phyloP scores from a whole-genome alignment of 2,797 vertebrate species.

The Phylloscopus collybita region DNA sequence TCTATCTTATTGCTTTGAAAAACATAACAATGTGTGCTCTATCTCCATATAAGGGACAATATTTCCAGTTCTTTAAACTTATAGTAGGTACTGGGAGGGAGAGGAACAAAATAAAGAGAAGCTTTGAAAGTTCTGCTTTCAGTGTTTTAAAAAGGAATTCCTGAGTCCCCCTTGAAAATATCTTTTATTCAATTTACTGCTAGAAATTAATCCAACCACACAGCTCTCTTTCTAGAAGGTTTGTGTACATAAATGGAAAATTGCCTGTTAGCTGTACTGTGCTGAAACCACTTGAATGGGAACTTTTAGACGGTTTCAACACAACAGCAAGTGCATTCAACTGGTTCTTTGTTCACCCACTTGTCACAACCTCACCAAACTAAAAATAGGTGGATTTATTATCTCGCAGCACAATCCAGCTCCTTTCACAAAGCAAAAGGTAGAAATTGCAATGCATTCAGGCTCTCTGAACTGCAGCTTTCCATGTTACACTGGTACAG shows the following conservation, averaged over 20 bases:
- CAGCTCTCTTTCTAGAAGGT: slow-evolving; percentile 65
- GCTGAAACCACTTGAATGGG: slow-evolving; percentile 62
- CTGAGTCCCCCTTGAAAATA: slow-evolving; percentile 36
- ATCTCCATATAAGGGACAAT: not conserved
- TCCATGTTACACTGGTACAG: slow-evolving; percentile 60
- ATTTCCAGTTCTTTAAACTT: slow-evolving; percentile 50
- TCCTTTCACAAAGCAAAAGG: slow-evolving; percentile 65
- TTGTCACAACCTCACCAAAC: slow-evolving; percentile 52
- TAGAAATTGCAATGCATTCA: slow-evolving; percentile 68
- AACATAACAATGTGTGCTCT: not conserved
- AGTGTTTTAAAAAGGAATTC: slow-evolving; percentile 51
- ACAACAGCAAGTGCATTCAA: slow-evolving; percentile 68
- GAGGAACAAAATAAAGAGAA: not conserved
- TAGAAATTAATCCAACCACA: slow-evolving; percentile 65
- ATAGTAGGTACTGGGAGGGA: not conserved
- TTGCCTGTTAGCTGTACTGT: slow-evolving; percentile 55
- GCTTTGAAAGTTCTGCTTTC: slow-evolving; percentile 53
- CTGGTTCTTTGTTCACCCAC: slow-evolving; percentile 64
- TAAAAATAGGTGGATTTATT: slow-evolving; percentile 75
- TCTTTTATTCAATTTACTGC: slow-evolving; percentile 62
- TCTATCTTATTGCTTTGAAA: not conserved
- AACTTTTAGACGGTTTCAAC: slow-evolving; percentile 62
- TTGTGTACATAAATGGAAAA: slow-evolving; percentile 71
- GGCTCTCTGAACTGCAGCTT: slow-evolving; percentile 46
- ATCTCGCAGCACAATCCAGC: slow-evolving; percentile 65